Evolutionary conservation across 2,888 invertebrate species (phyloP).

Genomic region (Osmoderma eremita): DNA sequence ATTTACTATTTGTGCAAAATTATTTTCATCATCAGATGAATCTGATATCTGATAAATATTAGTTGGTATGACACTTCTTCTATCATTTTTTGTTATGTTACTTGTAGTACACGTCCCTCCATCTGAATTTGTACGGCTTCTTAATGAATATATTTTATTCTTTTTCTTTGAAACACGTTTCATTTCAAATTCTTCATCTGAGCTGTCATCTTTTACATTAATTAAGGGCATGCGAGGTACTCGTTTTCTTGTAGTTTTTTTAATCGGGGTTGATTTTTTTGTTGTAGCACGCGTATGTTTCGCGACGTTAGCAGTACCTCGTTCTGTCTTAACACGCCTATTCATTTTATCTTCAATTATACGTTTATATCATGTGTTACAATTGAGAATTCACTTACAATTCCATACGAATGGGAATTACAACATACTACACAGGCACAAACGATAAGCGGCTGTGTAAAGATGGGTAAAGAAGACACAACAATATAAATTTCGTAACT

Average conservation of each 20-base stretch:
- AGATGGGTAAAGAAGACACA: too few species aligned
- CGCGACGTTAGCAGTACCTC: neutral
- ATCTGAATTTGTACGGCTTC: neutral
- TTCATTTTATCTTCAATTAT: conserved; percentile 8
- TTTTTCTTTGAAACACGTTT: neutral
- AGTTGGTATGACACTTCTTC: neutral
- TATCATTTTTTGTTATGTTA: neutral
- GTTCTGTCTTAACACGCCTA: conserved; percentile 10
- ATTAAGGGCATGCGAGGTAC: neutral
- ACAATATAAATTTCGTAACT: too few species aligned
- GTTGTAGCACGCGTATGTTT: neutral
- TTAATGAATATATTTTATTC: neutral
- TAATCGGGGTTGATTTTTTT: neutral
- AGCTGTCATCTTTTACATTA: neutral
- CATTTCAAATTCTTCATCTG: conserved; percentile 9
- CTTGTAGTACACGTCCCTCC: neutral
- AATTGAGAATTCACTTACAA: too few species aligned
- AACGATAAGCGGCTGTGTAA: too few species aligned
- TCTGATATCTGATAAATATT: conserved; percentile 27
- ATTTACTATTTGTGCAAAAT: neutral
- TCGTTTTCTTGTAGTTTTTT: neutral
- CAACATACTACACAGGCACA: too few species aligned
- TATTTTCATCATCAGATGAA: conserved; percentile 19
- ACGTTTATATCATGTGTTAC: too few species aligned
- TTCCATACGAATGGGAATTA: too few species aligned